A percentile compares a stretch with the other conserved stretches of the same genome.
phyloP scores from a whole-genome alignment of 2,888 invertebrate species.

The Doris montereyensis region DNA sequence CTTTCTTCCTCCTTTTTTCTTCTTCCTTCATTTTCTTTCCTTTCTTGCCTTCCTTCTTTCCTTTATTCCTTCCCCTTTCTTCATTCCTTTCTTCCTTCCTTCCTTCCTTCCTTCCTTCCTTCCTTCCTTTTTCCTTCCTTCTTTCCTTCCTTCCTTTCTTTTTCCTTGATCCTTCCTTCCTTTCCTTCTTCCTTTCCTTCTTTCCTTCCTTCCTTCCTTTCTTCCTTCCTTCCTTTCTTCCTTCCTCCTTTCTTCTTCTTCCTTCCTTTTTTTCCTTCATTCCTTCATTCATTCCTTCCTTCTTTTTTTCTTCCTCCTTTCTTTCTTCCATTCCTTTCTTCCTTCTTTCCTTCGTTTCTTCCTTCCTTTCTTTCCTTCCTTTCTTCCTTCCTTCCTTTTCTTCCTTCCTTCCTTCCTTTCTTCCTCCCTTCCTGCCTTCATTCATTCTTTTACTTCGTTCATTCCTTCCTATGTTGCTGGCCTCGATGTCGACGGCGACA shows the following conservation, averaged over 20 bases:
- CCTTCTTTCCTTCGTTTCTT: background rate
- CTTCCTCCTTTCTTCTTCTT: constrained; percentile 12
- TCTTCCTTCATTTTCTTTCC: background rate
- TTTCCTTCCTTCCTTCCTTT: background rate
- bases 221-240: background rate
- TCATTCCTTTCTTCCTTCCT: no score
- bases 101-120: no score
- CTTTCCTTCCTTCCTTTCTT: constrained; percentile 14
- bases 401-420: background rate
- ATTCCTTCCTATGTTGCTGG: background rate
- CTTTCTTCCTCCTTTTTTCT: background rate
- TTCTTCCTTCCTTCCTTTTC: background rate
- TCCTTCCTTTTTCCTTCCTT: background rate
- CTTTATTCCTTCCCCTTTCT: background rate
- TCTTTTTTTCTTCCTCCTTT: no score
- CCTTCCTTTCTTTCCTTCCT: constrained; percentile 9
- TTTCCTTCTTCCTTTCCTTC: no score
- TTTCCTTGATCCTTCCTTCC: background rate
- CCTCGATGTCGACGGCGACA: no score
- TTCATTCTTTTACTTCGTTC: background rate
- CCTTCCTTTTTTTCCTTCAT: background rate
- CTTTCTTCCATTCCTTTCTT: background rate
- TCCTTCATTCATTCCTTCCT: background rate
- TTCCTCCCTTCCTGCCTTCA: background rate
- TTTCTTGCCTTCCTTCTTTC: background rate